phyloP scores from a whole-genome alignment of 2,888 invertebrate genomes.

The Charanyca ferruginea region DNA sequence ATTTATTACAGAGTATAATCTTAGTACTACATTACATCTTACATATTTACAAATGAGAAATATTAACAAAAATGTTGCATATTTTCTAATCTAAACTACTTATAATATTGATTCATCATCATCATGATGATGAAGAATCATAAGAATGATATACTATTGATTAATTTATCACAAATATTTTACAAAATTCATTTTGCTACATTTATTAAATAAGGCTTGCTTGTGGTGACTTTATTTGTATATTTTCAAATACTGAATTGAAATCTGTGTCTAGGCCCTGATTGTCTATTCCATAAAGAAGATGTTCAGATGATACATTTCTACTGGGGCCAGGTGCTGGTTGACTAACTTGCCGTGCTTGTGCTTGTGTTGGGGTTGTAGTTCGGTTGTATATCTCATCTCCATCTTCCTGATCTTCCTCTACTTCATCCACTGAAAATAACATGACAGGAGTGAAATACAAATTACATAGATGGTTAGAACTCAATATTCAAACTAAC shows the following conservation, averaged over 20 bases:
- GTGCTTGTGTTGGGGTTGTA: constrained; percentile 75
- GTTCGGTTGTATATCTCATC: constrained; percentile 89
- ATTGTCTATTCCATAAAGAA: constrained; percentile 91
- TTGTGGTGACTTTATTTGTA: constrained; percentile 89
- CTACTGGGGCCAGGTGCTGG: constrained; percentile 86
- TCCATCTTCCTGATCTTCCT: constrained; percentile 84
- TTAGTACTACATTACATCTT: constrained; percentile 43
- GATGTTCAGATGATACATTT: constrained; percentile 85
- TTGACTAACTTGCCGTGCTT: constrained; percentile 60
- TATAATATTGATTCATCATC: too few species aligned
- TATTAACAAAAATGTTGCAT: constrained; percentile 13
- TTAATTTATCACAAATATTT: constrained; percentile 46
- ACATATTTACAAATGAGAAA: constrained; percentile 30
- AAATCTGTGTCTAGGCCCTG: constrained; percentile 92
- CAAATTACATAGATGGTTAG: background rate
- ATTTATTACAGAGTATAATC: constrained; percentile 36
- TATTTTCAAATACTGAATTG: constrained; percentile 92
- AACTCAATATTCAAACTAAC: background rate
- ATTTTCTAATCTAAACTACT: constrained; percentile 22
- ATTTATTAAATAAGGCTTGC: constrained; percentile 82
- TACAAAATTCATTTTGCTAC: constrained; percentile 22
- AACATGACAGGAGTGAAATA: background rate
- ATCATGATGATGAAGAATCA: too few species aligned
- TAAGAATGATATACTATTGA: constrained; percentile 21
- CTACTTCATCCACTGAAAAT: constrained; percentile 86